Evolutionary conservation across 2,797 vertebrate genomes (phyloP), one percentile per base, ranked within the genome.

Genomic region (Podarcis siculus): DNA sequence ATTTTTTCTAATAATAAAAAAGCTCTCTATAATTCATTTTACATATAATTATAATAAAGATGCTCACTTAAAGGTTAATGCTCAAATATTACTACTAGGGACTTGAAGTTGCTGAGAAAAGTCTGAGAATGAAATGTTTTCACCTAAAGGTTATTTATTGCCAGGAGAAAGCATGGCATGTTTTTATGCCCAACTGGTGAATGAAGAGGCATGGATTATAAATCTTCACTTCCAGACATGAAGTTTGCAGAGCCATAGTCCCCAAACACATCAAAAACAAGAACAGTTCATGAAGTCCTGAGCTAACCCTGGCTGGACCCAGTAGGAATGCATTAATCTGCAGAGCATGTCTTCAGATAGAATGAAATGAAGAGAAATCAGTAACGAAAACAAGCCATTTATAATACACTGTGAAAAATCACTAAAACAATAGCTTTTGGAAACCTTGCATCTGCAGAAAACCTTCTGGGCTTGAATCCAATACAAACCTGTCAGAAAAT

Each of bases 401-500:
- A 89, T 92, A 94, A 93, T 91, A 90, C 30, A 89, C 78, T 71
- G 71, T 86, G 89, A 89, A 95, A 94, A 93, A 93, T 93, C 87
- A 45, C 91, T 90, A 93, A 91, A 95, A 92, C 91, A 95, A 93
- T 92, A 93, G 83, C 78, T 93, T 95, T 91, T 94, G 88, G 92
- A 94, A 95, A 90, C 86, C 87, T 89, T 92, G 82, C 89, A 91
- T 91, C 83, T 90, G 89, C 86, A 96, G 88, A 94, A 96, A 96
- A 90, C 89, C 91, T 93, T 96, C 87, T 92, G 92, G 90, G 92
- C 90, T 90, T 93, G 91, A 96, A 96, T 94, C 91, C 92, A 96
- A 95, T 96, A 91, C 83, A 94, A 94, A 94, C 12, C 78, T 95
- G 92, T 94, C 95, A 96, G 86, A 96, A 96, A 95, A 90, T 92